Evolutionary conservation across 1,140 invertebrate genomes (phyloP), one percentile per base, ranked within the genome.

Genomic region (Pseudomyrmex sp.): DNA sequence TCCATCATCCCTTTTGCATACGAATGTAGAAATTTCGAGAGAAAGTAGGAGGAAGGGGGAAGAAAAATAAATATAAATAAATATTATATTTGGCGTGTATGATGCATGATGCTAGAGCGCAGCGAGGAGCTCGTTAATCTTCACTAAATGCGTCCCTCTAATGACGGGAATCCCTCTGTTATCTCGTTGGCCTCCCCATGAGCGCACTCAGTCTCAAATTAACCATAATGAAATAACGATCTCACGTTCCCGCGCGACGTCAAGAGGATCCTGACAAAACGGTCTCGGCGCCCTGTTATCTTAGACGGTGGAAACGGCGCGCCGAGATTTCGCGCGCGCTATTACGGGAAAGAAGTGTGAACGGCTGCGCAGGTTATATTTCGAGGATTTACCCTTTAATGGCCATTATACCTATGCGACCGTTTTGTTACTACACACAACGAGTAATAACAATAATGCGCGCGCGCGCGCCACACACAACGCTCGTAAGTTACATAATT

Each of bases 151-250:
- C 85, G 84, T 86, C 85, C 83, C 80, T 85, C 86, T 92, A 92
- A 92, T 92, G 89, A 91, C 90, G 86, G 72, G 84, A 89, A 90
- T 84, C 84, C 86, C 85, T 87, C 84, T 90, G 83, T 88, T 86
- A 88, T 91, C 84, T 89, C 85, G 84, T 87, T 83, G 82, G 84
- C 82, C 83, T 59, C 70, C 74, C 83, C 85, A 85, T 87, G 87
- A 88, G 84, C 79, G 87, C 83, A 85, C 87, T 89, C 88, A 90
- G 86, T 91, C 88, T 90, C 88, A 89, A 92, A 92, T 92, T 92
- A 92, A 90, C 91, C 88, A 88, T 92, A 92, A 92, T 92, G 91
- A 92, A 92, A 92, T 92, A 92, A 92, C 87, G 91, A 92, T 91
- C 90, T 89, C 88, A 91, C 90, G 90, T 92, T 89, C 84, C 75